phyloP scores from a whole-genome alignment of 2,888 invertebrate genomes.

The Ethmia dodecea region DNA sequence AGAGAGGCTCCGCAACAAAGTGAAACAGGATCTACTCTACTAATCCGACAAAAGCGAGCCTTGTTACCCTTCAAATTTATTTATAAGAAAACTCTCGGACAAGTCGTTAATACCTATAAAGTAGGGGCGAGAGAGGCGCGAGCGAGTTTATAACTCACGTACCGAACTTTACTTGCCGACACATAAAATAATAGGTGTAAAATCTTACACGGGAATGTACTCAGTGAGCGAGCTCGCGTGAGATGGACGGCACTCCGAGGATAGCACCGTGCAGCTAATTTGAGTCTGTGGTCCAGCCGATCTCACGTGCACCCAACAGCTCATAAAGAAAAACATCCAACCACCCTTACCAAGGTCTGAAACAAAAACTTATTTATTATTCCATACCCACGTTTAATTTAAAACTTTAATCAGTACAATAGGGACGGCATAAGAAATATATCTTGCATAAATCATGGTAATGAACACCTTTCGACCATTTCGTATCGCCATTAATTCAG shows the following conservation, averaged over 20 bases:
- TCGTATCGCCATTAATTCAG: constrained; percentile 76
- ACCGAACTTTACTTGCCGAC: constrained; percentile 78
- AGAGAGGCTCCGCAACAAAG: constrained; percentile 71
- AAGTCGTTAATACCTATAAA: constrained; percentile 79
- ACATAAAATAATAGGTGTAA: constrained; percentile 79
- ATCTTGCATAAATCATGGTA: constrained; percentile 76
- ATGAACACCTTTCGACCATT: constrained; percentile 75
- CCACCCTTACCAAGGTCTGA: constrained; percentile 11
- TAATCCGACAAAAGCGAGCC: constrained; percentile 78
- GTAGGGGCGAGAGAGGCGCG: constrained; percentile 77
- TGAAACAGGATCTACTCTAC: constrained; percentile 77
- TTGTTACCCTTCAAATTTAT: constrained; percentile 79
- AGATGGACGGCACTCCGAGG: constrained; percentile 62
- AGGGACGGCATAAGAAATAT: constrained; percentile 56
- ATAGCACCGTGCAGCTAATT: constrained; percentile 11
- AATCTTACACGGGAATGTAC: constrained; percentile 78
- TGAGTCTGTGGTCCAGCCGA: too few species aligned
- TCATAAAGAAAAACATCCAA: background rate
- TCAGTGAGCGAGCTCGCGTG: constrained; percentile 69
- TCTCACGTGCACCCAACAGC: background rate
- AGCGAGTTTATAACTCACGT: constrained; percentile 78
- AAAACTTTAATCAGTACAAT: constrained; percentile 54
- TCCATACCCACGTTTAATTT: constrained; percentile 29
- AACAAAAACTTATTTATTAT: constrained; percentile 26
- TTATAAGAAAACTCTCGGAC: constrained; percentile 79